Evolutionary conservation across 2,113 vertebrate genomes (phyloP), one percentile per base, ranked within the genome.

Genomic region (Tapirus terrestris): DNA sequence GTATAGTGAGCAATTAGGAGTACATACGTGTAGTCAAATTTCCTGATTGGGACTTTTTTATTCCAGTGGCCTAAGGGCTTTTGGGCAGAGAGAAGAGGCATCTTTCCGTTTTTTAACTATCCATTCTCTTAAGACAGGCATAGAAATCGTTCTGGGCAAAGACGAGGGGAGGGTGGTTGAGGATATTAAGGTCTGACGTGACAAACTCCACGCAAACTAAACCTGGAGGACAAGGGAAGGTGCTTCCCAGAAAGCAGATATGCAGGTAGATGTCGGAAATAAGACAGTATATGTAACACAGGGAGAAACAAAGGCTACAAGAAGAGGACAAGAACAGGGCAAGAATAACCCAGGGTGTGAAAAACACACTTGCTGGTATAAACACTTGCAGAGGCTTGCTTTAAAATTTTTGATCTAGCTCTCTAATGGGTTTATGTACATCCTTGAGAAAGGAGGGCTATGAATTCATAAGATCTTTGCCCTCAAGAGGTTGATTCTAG

Each of bases 41-140:
- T 96, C 17, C 86, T 29, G 61, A 61, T 2, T 84, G 33, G 67
- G 16, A 16, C 25, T 53, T 31, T 92, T 75, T 85, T 61, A 91
- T 39, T 58, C 14, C 53, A 68, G 56, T 58, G n/a, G 48, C 9
- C n/a, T 29, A 86, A 95, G 31, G 43, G 23, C 31, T 79, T 48
- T 77, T 81, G 27, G 73, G 29, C 33, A 73, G 53, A 3, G 18
- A 70, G 72, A 31, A 87, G 81, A 90, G 73, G 20, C 8, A 79
- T 27, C 95, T 81, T 91, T 70, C 21, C 67, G 39, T 97, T 84
- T 93, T 92, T 73, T 53, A 65, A 85, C 18, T 51, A 89, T 67
- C 18, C 9, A 92, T 6, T 60, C 23, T 96, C 53, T 68, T 95
- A 87, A 65, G 8, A 90, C 21, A 76, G 36, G 9, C 51, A 79